Evolutionary conservation across 1,140 invertebrate species (phyloP).

Genomic region (Habropoda laboriosa): DNA sequence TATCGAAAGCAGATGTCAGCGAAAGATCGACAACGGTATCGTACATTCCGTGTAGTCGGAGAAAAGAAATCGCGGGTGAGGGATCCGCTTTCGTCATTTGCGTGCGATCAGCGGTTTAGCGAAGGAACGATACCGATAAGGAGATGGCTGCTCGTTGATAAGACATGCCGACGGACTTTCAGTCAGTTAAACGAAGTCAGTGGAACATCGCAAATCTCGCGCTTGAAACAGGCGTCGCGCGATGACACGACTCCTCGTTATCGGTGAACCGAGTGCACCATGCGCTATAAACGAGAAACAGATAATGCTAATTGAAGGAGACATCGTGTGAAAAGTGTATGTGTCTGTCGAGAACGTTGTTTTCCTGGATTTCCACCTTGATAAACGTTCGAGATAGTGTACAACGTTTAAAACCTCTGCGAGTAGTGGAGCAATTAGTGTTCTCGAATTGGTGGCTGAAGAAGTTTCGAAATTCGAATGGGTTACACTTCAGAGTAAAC

Average conservation of each 20-base stretch:
- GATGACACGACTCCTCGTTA: background rate
- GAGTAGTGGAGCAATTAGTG: too few relatives aligned
- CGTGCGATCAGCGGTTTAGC: conserved; percentile 58
- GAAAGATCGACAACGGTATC: too few relatives aligned
- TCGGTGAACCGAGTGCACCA: background rate
- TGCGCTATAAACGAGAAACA: background rate
- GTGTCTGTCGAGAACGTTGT: background rate
- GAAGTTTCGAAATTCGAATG: too few relatives aligned
- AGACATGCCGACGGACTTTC: conserved; percentile 47
- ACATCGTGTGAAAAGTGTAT: background rate
- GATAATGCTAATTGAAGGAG: background rate
- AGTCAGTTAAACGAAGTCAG: conserved; percentile 46
- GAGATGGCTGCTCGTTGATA: conserved; percentile 61
- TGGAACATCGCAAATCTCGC: background rate
- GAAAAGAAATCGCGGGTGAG: too few relatives aligned
- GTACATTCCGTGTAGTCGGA: too few relatives aligned
- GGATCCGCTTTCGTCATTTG: background rate
- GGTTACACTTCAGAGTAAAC: too few relatives aligned
- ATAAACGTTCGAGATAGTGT: too few relatives aligned
- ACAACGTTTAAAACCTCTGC: too few relatives aligned
- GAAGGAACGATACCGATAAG: conserved; percentile 62
- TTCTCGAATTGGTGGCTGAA: too few relatives aligned
- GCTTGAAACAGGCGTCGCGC: background rate
- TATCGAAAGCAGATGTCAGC: too few relatives aligned
- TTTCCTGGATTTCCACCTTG: background rate